A percentile compares a stretch with the other conserved stretches of the same genome.
Evolutionary conservation across 2,797 vertebrate species (phyloP).

Genomic region (Gallinago solitaria): DNA sequence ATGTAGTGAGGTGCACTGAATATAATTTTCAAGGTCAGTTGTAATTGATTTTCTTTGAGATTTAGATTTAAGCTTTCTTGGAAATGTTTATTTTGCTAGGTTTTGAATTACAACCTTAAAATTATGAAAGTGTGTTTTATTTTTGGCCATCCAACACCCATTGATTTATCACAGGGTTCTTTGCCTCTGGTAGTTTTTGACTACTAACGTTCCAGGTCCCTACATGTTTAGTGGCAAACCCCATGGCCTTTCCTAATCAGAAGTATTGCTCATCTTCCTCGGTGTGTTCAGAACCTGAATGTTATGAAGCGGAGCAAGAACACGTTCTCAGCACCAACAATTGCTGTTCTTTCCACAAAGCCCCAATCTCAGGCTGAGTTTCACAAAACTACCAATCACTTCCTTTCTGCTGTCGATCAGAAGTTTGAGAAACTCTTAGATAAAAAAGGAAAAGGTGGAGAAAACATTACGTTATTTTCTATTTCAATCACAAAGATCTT

Average conservation of each 20-base stretch:
- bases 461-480: not conserved
- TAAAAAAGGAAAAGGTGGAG: constrained; percentile 34
- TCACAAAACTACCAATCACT: not conserved
- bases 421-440: not conserved
- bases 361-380: not conserved
- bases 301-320: not conserved
- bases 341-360: not conserved
- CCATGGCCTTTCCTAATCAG: not conserved
- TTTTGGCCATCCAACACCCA: not conserved
- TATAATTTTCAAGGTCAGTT: constrained; percentile 13
- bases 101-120: not conserved
- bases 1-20: not conserved
- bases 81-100: not conserved
- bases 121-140: not conserved
- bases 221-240: not conserved
- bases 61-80: not conserved
- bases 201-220: not conserved
- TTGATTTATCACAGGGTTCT: not conserved
- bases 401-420: not conserved
- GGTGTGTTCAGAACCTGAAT: not conserved
- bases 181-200: not conserved
- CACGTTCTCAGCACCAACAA: accelerated
- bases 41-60: constrained; percentile 26
- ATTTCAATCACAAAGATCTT: constrained; percentile 23
- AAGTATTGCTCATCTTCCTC: not conserved